Percentiles rank a stretch among this genome's conserved stretches.
Evolutionary conservation across 2,797 vertebrate species (phyloP).

Genomic region (Leptatherina wallacei): DNA sequence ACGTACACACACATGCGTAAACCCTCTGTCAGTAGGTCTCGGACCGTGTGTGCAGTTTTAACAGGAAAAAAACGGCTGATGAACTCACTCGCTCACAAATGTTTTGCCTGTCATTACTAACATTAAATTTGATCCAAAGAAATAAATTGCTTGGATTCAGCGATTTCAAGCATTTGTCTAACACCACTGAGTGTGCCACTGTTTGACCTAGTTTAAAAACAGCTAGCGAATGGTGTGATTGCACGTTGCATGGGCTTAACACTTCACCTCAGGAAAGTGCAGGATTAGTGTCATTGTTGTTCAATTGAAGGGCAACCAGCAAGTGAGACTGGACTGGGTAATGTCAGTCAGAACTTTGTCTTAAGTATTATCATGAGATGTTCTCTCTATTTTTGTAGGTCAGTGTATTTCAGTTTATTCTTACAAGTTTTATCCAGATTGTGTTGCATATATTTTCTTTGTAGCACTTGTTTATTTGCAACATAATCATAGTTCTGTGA

Average conservation of each 20-base stretch:
- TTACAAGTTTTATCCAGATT: background rate
- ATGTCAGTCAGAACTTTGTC: background rate
- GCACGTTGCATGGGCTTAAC: constrained; percentile 78
- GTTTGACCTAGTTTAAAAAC: constrained; percentile 32
- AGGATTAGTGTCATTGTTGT: background rate
- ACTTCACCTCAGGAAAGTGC: background rate
- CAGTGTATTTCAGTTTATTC: background rate
- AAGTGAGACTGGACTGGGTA: background rate
- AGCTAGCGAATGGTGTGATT: constrained; percentile 45
- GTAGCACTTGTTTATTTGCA: background rate
- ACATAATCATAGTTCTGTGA: background rate
- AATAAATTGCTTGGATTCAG: background rate
- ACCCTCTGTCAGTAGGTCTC: constrained; percentile 74
- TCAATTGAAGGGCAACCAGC: background rate
- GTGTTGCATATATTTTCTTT: background rate
- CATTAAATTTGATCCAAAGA: constrained; percentile 34
- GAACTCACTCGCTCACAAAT: constrained; percentile 46
- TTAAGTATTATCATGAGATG: background rate
- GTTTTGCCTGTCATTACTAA: constrained; percentile 69
- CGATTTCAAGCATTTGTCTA: constrained; percentile 10
- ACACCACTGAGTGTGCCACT: constrained; percentile 24
- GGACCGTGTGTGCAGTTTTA: constrained; percentile 64
- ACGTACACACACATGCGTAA: constrained; percentile 36
- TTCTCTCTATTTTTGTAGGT: background rate
- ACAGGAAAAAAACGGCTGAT: constrained; percentile 60